These are phyloP conservation scores for Luidia sarsii DNA, from an alignment of 53 echinoderm and acorn worm species.

Conservation along the genomic window DNA sequence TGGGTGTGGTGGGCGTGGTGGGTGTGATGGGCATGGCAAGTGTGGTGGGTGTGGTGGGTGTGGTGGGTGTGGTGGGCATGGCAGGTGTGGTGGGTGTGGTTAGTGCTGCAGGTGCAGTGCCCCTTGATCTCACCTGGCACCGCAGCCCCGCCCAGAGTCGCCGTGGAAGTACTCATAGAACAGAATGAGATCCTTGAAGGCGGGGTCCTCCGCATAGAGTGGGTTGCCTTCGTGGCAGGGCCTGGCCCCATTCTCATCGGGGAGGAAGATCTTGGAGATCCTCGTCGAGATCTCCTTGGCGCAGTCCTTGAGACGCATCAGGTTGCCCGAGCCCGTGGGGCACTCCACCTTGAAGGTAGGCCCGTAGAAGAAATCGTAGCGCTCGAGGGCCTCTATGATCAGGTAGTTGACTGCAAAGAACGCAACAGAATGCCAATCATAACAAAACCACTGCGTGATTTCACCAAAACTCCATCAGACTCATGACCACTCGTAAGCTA, in stretches of 20 bases:
- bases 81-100: too few relatives aligned
- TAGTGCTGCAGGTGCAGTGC: neutral
- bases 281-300: conserved; percentile 90
- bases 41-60: too few relatives aligned
- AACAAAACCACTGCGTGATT: too few relatives aligned
- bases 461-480: too few relatives aligned
- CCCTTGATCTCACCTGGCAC: conserved; percentile 80
- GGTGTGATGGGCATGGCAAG: too few relatives aligned
- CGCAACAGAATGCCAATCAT: too few relatives aligned
- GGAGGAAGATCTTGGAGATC: conserved; percentile 76
- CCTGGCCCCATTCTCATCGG: conserved; percentile 80
- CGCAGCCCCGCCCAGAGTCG: conserved; percentile 84
- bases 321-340: conserved; percentile 95
- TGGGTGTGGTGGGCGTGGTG: too few relatives aligned
- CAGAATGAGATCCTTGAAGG: conserved; percentile 90
- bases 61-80: too few relatives aligned
- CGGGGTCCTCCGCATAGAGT: conserved; percentile 82
- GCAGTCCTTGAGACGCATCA: conserved; percentile 83
- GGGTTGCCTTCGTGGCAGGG: conserved; percentile 86
- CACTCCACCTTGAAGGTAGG: conserved; percentile 93
- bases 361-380: conserved; percentile 97
- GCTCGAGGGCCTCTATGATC: conserved; percentile 90
- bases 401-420: conserved; percentile 86
- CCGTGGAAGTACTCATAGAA: conserved; percentile 99
- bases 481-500: too few relatives aligned